Conservation (phyloP, 1,140 invertebrate species). For the Achroia grisella region DNA sequence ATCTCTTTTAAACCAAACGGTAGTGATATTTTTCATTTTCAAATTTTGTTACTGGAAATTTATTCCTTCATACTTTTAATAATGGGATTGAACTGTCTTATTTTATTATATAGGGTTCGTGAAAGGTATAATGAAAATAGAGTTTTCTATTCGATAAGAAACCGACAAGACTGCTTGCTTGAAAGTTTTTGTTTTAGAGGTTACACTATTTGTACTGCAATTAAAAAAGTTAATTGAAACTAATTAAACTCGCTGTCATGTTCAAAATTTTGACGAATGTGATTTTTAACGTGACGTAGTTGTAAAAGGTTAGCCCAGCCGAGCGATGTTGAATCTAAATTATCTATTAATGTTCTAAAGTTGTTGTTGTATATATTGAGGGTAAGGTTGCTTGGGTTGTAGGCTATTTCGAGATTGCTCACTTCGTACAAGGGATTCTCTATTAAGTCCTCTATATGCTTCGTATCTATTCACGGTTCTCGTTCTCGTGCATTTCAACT, state of each 20-base stretch:
- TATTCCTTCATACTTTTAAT: too few species aligned
- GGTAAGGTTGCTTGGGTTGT: conserved; percentile 58
- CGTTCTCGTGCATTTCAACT: conserved; percentile 49
- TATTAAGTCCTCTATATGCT: conserved; percentile 65
- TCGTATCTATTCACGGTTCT: conserved; percentile 45
- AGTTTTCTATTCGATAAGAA: conserved; percentile 6
- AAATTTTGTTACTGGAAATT: too few species aligned
- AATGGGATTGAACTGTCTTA: background rate
- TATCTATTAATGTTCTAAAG: conserved; percentile 31
- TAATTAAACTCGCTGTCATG: background rate
- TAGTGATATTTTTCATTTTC: too few species aligned
- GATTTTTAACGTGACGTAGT: conserved; percentile 1
- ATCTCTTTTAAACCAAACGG: too few species aligned
- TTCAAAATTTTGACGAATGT: background rate
- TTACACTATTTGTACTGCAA: conserved; percentile 3
- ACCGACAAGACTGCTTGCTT: conserved; percentile 28
- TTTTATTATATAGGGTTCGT: conserved; percentile 9
- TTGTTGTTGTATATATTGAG: conserved; percentile 63
- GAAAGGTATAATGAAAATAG: conserved; percentile 2
- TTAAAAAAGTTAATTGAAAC: background rate
- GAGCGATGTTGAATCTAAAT: conserved; percentile 23
- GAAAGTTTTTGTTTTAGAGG: conserved; percentile 8
- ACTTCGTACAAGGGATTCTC: conserved; percentile 66
- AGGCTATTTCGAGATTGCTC: conserved; percentile 62
- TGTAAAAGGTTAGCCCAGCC: conserved; percentile 8